Conservation (phyloP, 2,888 invertebrate genomes). For the Limnephilus rhombicus region DNA sequence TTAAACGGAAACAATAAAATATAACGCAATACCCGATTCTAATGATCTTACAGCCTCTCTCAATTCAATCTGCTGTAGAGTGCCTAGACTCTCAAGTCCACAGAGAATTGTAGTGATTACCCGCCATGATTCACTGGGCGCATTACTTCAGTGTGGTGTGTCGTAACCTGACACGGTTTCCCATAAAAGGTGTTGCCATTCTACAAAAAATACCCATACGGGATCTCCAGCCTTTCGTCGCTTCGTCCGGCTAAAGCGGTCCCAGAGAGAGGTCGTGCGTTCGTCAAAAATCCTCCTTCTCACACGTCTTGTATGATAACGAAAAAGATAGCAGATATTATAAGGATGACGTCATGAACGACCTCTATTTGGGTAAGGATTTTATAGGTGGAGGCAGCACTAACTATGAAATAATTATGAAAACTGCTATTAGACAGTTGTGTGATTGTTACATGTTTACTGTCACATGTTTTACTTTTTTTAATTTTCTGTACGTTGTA, state of each 20-base stretch:
- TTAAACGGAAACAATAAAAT: too few relatives aligned
- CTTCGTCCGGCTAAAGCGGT: background rate
- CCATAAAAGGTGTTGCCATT: conserved; percentile 40
- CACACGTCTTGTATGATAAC: too few relatives aligned
- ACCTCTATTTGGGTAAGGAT: too few relatives aligned
- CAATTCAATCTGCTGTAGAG: background rate
- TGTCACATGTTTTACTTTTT: too few relatives aligned
- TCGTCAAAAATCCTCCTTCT: too few relatives aligned
- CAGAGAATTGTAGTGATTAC: background rate
- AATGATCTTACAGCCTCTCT: background rate
- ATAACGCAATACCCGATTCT: too few relatives aligned
- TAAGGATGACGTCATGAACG: too few relatives aligned
- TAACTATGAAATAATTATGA: background rate
- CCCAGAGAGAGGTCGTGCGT: too few relatives aligned
- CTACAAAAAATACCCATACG: conserved; percentile 39
- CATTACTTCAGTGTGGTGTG: conserved; percentile 33
- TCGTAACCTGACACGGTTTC: conserved; percentile 50
- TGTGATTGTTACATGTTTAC: too few relatives aligned
- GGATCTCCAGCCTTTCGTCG: background rate
- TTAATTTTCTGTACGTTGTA: too few relatives aligned
- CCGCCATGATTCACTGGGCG: conserved; percentile 35
- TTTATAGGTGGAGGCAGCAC: background rate
- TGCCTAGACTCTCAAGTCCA: background rate
- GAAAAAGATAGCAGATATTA: too few relatives aligned
- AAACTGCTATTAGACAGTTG: too few relatives aligned